Evolutionary conservation across 2,888 invertebrate species (phyloP).

Genomic region (Petrolisthes manimaculis): DNA sequence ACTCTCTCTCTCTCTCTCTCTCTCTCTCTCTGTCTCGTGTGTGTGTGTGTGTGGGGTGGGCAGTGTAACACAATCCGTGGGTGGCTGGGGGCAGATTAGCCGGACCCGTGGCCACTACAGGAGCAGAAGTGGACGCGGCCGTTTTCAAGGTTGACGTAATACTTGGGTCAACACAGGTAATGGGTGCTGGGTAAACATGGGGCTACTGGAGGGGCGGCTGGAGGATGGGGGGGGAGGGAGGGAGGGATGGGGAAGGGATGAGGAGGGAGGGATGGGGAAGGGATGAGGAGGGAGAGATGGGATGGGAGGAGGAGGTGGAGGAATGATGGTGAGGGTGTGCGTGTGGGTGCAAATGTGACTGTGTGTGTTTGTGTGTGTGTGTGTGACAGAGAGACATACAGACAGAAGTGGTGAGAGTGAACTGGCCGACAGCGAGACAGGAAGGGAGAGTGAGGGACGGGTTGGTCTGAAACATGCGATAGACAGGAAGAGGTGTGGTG

Average conservation of each 20-base stretch:
- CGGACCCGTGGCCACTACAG: constrained; percentile 53
- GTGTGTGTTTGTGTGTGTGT: constrained; percentile 12
- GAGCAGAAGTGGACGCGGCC: constrained; percentile 45
- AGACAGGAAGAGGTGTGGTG: neutral
- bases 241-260: neutral
- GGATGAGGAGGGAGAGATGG: neutral
- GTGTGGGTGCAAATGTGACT: neutral
- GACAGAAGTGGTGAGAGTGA: neutral
- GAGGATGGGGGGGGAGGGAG: constrained; percentile 13
- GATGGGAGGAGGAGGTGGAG: constrained; percentile 16
- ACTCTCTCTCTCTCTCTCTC: neutral
- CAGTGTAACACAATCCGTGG: constrained; percentile 50
- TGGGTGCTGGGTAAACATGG: constrained; percentile 47
- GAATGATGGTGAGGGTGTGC: constrained; percentile 24
- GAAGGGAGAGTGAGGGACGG: neutral
- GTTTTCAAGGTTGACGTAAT: constrained; percentile 58
- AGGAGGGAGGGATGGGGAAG: neutral
- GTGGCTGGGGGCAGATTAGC: constrained; percentile 48
- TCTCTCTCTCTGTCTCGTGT: neutral
- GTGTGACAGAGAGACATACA: neutral
- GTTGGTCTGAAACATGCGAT: neutral
- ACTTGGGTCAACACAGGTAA: constrained; percentile 59
- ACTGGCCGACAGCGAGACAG: neutral
- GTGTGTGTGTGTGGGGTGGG: neutral
- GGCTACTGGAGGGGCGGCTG: constrained; percentile 46